Percentiles rank a stretch among this genome's conserved stretches.
Conservation (phyloP, 1,140 invertebrate species). For the Sesamia nonagrioides region DNA sequence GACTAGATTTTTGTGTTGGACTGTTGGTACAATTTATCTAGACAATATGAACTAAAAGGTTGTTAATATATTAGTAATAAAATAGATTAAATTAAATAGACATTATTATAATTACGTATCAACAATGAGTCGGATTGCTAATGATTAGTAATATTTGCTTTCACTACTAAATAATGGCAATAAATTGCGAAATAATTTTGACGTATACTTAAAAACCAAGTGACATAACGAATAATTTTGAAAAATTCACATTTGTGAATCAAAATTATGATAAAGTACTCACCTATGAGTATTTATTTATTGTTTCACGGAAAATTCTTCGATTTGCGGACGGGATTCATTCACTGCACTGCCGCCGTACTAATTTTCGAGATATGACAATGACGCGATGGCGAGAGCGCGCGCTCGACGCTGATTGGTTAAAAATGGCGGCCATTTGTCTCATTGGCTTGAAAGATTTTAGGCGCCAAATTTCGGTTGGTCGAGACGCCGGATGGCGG, state of each 20-base stretch:
- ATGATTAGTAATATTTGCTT: conserved; percentile 46
- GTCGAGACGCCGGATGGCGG: conserved; percentile 84
- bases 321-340: conserved; percentile 85
- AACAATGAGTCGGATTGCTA: conserved; percentile 26
- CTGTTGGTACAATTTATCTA: conserved; percentile 50
- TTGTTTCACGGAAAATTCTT: conserved; percentile 79
- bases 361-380: conserved; percentile 86
- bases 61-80: conserved; percentile 20
- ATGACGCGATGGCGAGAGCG: conserved; percentile 85
- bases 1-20: conserved; percentile 73
- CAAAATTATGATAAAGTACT: conserved; percentile 55
- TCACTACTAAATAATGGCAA: conserved; percentile 53
- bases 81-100: background rate
- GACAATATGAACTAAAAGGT: conserved; percentile 28
- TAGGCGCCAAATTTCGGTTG: conserved; percentile 87
- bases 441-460: conserved; percentile 77
- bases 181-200: conserved; percentile 62
- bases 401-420: conserved; percentile 81
- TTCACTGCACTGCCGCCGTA: conserved; percentile 85
- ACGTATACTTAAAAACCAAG: conserved; percentile 50
- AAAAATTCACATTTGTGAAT: conserved; percentile 15
- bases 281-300: conserved; percentile 72
- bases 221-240: conserved; percentile 40
- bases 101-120: conserved; percentile 13
- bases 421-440: conserved; percentile 82